Conservation (phyloP, 2,888 invertebrate genomes). For the Hemaris fuciformis region DNA sequence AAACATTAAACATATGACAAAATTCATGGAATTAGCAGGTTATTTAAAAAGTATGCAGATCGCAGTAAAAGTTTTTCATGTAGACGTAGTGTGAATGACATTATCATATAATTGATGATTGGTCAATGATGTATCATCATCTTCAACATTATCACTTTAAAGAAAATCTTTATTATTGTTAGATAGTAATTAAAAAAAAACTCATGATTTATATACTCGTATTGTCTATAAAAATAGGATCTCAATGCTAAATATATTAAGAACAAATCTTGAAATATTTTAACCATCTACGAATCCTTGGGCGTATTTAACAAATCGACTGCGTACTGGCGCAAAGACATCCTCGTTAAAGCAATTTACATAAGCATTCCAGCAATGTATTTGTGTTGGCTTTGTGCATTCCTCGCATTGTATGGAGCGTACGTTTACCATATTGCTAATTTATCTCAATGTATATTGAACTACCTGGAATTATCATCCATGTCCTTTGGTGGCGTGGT, state of each 20-base stretch:
- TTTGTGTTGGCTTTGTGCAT: neutral
- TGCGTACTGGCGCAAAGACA: neutral
- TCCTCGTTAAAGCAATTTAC: neutral
- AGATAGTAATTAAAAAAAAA: too few species aligned
- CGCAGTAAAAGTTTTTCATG: too few species aligned
- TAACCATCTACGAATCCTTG: neutral
- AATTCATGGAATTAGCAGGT: too few species aligned
- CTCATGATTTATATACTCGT: too few species aligned
- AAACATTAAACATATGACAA: too few species aligned
- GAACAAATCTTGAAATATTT: neutral
- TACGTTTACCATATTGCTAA: neutral
- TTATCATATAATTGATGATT: too few species aligned
- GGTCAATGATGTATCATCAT: too few species aligned
- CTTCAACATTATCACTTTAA: too few species aligned
- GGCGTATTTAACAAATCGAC: conserved; percentile 11
- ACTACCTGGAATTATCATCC: neutral
- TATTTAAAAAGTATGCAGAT: too few species aligned
- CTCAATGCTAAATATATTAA: neutral
- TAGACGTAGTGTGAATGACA: too few species aligned
- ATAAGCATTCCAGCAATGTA: neutral
- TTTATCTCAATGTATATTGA: conserved; percentile 5
- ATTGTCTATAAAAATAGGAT: too few species aligned
- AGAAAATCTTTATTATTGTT: too few species aligned
- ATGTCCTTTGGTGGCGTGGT: neutral
- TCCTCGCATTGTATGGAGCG: neutral